Percentiles rank a stretch among this genome's conserved stretches.
Evolutionary conservation across 2,888 invertebrate species (phyloP).

Genomic region (Tiliacea citrago): DNA sequence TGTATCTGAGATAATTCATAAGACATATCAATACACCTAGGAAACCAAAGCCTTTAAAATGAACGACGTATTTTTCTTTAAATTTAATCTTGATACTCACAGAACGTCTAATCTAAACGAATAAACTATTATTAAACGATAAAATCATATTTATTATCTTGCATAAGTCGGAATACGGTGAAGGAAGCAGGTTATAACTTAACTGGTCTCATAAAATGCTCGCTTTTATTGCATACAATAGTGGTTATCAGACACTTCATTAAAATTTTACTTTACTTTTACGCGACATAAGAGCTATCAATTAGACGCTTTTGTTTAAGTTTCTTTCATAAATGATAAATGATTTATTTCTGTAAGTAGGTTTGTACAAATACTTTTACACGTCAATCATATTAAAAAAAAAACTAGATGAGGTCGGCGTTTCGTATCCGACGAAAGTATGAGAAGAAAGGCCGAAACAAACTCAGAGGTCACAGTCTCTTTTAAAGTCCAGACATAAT

Average conservation of each 20-base stretch:
- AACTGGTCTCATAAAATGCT: conserved; percentile 44
- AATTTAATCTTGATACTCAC: not conserved
- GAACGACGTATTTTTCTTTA: not conserved
- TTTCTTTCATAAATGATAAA: no score
- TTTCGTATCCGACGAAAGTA: no score
- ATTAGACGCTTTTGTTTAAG: conserved; percentile 33
- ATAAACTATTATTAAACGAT: conserved; percentile 32
- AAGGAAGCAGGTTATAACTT: conserved; percentile 36
- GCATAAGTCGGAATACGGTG: conserved; percentile 16
- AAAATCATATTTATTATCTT: conserved; percentile 50
- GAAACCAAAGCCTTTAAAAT: not conserved
- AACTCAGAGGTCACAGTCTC: no score
- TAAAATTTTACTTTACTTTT: conserved; percentile 43
- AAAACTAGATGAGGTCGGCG: no score
- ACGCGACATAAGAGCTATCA: conserved; percentile 23
- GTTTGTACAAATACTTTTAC: no score
- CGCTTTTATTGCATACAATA: conserved; percentile 45
- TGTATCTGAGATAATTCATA: not conserved
- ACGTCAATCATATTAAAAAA: no score
- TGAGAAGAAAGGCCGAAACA: no score
- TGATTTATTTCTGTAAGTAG: no score
- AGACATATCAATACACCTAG: no score
- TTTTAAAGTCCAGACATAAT: no score
- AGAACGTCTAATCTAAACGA: conserved; percentile 5
- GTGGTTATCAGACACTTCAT: conserved; percentile 46